Evolutionary conservation across 1,140 invertebrate species (phyloP).

Genomic region (Lysiphlebus fabarum): DNA sequence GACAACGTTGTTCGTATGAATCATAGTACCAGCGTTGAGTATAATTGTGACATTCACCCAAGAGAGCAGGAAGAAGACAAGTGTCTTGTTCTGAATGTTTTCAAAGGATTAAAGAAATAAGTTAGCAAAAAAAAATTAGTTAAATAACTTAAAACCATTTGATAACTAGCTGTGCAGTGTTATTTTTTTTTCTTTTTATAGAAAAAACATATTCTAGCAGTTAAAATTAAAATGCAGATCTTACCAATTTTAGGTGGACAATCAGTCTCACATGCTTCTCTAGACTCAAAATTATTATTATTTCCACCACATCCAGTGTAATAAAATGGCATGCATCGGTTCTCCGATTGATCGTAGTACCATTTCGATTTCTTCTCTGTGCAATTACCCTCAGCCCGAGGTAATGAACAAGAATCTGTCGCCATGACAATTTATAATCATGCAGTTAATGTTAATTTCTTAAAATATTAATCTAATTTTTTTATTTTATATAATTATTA

Average conservation of each 20-base stretch:
- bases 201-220: neutral
- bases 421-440: constrained; percentile 43
- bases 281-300: constrained; percentile 78
- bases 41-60: constrained; percentile 79
- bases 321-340: constrained; percentile 92
- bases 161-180: constrained; percentile 7
- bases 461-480: too few relatives aligned
- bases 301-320: constrained; percentile 91
- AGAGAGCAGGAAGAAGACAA: constrained; percentile 71
- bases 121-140: neutral
- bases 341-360: constrained; percentile 82
- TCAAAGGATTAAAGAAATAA: neutral
- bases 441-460: constrained; percentile 38
- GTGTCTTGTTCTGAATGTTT: constrained; percentile 62
- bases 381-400: constrained; percentile 77
- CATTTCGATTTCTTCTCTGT: constrained; percentile 73
- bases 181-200: constrained; percentile 17
- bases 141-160: constrained; percentile 20
- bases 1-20: constrained; percentile 65
- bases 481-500: too few relatives aligned
- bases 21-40: constrained; percentile 82
- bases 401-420: constrained; percentile 75
- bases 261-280: constrained; percentile 72
- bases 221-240: constrained; percentile 31
- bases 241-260: constrained; percentile 80